Conservation (phyloP, 2,797 vertebrate species). For the Falco rusticolus region DNA sequence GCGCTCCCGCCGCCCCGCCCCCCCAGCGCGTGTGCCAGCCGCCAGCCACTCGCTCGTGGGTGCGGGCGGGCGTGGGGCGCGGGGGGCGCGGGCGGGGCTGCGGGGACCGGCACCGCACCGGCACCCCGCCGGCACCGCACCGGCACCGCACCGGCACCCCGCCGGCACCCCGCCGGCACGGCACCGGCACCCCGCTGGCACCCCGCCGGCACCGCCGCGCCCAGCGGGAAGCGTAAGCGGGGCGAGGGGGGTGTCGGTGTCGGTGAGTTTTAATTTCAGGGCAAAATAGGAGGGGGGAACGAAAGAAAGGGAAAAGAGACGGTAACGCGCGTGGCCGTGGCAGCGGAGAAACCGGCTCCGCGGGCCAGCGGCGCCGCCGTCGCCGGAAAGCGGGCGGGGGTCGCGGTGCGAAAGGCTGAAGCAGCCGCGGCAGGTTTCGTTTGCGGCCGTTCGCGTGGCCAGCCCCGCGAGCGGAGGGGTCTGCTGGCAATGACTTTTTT, state of each 20-base stretch:
- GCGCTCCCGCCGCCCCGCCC: not conserved
- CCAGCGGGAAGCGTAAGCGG: not conserved
- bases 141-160: too few relatives aligned
- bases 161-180: too few relatives aligned
- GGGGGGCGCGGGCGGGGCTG: not conserved
- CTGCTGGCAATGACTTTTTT: too few relatives aligned
- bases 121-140: too few relatives aligned
- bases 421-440: not conserved
- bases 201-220: too few relatives aligned
- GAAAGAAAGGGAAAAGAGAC: not conserved
- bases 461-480: not conserved
- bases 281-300: fast-evolving
- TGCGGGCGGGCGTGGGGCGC: not conserved
- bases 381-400: fast-evolving
- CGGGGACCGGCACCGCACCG: too few relatives aligned
- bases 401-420: fast-evolving
- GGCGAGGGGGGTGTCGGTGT: too few relatives aligned
- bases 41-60: not conserved
- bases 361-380: too few relatives aligned
- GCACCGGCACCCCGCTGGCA: too few relatives aligned
- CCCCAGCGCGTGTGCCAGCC: not conserved
- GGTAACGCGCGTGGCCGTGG: not conserved
- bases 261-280: fast-evolving
- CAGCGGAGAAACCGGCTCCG: not conserved
- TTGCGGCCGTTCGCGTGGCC: not conserved